phyloP scores from a whole-genome alignment of 64 coral and sea anemone genomes.

The Dendronephthya gigantea region DNA sequence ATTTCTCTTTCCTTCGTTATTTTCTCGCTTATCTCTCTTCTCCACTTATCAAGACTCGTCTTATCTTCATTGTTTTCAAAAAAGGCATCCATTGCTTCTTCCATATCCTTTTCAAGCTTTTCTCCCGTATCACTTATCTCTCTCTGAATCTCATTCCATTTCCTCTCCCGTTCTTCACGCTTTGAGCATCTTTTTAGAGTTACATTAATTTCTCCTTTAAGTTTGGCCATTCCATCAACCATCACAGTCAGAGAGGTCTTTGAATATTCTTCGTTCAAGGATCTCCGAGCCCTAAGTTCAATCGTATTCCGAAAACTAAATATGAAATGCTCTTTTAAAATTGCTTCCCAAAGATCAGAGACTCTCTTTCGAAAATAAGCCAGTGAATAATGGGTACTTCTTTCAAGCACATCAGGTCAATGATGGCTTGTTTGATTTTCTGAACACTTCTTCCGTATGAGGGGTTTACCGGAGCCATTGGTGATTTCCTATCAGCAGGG shows the following conservation, averaged over 20 bases:
- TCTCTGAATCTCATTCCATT: neutral
- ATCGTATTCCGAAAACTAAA: too few species aligned
- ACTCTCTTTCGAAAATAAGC: neutral
- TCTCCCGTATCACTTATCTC: neutral
- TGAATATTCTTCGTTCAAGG: too few species aligned
- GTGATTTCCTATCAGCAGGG: neutral
- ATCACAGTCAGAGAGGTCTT: too few species aligned
- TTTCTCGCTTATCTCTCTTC: neutral
- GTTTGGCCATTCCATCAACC: too few species aligned
- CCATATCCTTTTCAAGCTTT: neutral
- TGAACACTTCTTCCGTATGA: too few species aligned
- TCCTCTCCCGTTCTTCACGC: neutral
- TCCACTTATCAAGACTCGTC: neutral
- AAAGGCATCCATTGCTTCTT: neutral
- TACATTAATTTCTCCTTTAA: too few species aligned
- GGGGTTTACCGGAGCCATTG: neutral
- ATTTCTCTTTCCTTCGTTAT: neutral
- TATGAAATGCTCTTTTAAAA: neutral
- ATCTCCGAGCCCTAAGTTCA: too few species aligned
- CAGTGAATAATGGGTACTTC: neutral
- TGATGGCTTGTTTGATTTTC: too few species aligned
- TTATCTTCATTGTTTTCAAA: neutral
- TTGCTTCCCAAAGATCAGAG: neutral
- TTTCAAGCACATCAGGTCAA: too few species aligned
- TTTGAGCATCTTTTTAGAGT: too few species aligned